A percentile compares a stretch with the other conserved stretches of the same genome.
phyloP scores from a whole-genome alignment of 2,797 vertebrate species.

The Oophaga sylvatica region DNA sequence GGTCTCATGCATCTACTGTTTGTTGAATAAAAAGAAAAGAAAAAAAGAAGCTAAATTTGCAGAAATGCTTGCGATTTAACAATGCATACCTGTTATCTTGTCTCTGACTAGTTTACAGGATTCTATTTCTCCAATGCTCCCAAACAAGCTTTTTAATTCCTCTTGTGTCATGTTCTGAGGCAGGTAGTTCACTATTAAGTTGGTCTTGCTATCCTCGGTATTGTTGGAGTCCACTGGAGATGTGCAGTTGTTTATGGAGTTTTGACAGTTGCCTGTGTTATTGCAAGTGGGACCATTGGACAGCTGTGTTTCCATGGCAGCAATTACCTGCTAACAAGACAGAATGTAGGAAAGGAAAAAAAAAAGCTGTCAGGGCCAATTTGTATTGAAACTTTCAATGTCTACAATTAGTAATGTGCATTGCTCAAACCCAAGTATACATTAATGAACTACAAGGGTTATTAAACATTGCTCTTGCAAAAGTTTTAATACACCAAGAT shows the following conservation, averaged over 20 bases:
- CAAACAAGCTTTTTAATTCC: conserved; percentile 96
- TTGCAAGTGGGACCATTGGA: conserved; percentile 96
- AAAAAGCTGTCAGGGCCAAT: conserved; percentile 63
- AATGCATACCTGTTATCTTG: conserved; percentile 94
- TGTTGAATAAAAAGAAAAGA: background rate
- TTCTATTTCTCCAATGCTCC: conserved; percentile 97
- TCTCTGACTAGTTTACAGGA: conserved; percentile 98
- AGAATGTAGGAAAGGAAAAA: conserved; percentile 66
- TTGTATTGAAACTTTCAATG: background rate
- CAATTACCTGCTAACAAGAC: conserved; percentile 93
- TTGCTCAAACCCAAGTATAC: background rate
- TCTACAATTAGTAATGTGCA: background rate
- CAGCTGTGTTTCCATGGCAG: conserved; percentile 99
- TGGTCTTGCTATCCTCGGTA: conserved; percentile 98
- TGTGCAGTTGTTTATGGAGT: conserved; percentile 90
- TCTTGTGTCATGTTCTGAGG: conserved; percentile 99
- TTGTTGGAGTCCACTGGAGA: conserved; percentile 92
- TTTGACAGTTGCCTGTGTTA: conserved; percentile 93
- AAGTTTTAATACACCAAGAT: too few relatives aligned
- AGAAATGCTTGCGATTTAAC: background rate
- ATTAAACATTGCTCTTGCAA: background rate
- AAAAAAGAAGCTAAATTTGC: background rate
- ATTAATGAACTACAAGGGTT: background rate
- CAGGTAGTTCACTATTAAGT: conserved; percentile 99
- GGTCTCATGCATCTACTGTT: too few relatives aligned